Evolutionary conservation across 2,888 invertebrate genomes (phyloP), one percentile per base, ranked within the genome.

Genomic region (Plagodis pulveraria): DNA sequence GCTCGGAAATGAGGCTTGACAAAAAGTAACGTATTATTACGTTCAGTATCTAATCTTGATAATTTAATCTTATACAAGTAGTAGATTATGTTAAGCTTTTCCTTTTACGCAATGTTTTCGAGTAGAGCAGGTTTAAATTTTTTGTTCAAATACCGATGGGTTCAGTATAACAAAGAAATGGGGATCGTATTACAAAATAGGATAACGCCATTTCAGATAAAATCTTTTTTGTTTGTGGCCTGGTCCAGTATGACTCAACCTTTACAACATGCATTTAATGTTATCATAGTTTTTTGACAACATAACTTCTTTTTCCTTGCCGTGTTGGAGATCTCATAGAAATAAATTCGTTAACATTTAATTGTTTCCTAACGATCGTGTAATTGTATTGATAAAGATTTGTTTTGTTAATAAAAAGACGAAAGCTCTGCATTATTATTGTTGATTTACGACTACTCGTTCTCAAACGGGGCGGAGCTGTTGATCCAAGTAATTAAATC

Each of bases 351-450:
- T 73, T 77, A 73, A 77, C 82, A 78, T 84, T 79, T 83, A 81
- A 84, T 82, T 80, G 78, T 79, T 79, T 67, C 70, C 80, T 88
- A 88, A 89, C 87, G 84, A 87, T 86, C 86, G 70, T 89, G 89
- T 90, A 91, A 91, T 89, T 87, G 86, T 78, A 76, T 84, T 85
- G 84, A 89, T 90, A 87, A 89, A 87, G 82, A 83, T 89, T 88
- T 87, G 88, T 88, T 87, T 83, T 78, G 77, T 78, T 86, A 84
- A 86, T 86, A 80, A 77, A 78, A 78, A 78, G 72, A 78, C 75
- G 75, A 80, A 81, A 80, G 76, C 78, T 78, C 76, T 67, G 78
- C 77, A 77, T 86, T 86, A 85, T 86, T 88, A 83, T 83, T 77
- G 73, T 84, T 89, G 87, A 89, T 89, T 89, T 87, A 89, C 80